Base-by-base conservation (phyloP, 2,113 vertebrate species). In the Sturnira hondurensis region DNA sequence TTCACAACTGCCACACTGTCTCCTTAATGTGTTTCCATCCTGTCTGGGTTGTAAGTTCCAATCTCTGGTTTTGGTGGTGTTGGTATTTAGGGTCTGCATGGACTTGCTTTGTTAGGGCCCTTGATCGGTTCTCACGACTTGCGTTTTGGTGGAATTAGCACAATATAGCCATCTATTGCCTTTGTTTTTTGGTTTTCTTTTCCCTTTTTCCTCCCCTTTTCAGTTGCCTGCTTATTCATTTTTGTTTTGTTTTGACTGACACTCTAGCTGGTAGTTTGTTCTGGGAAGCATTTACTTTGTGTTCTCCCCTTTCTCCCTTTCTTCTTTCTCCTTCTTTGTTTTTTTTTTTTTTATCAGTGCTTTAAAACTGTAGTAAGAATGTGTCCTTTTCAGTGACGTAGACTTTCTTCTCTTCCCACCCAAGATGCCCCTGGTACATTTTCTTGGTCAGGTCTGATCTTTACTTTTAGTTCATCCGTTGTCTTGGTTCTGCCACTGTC, bases 401-500 rank as follows among this genome's bases (percentile, higher is more conserved):
- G 52, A 43, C 5, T 78, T 84, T 41, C 31, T 92, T 86, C 56
- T 77, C 10, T 68, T 74, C 22, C 81, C 31, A 43, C 43, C 28
- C 26, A 41, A 11, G 47, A 45, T 26, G 47, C 65, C 58, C 63
- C 76, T 50, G 33, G 33, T 45, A 70, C 67, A 16, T 63, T 9
- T 73, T 74, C 45, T 78, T 71, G 67, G 8, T 89, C 61, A 43
- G 24, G 6, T 52, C 36, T 83, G 31, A 28, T 58, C 86, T 94
- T 76, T 70, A 8, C 43, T 13, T 78, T 96, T 58, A 87, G 1
- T 36, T n/a, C 26, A 45, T 80, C 68, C 3, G 0, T 83, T 81
- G 38, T 89, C 80, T 31, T 77, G 76, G 31, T 91, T 94, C 41
- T 91, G 67, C 41, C 73, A 61, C 50, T 93, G 16, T 93, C 94